These are phyloP conservation scores for Tragopan temminckii DNA, from an alignment of 2,797 vertebrate species.

Conservation along the genomic window DNA sequence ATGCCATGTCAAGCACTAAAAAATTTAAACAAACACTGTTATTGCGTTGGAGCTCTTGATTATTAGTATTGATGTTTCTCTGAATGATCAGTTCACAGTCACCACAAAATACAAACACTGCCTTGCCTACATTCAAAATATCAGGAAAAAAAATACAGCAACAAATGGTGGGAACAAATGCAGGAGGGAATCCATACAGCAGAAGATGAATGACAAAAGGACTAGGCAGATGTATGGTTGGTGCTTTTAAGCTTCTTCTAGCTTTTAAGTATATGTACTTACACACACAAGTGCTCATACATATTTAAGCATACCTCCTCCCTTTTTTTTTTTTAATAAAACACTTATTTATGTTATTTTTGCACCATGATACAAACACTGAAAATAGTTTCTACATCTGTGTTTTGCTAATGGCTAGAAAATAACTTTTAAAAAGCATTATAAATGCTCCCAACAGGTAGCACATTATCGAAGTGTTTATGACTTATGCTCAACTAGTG, in stretches of 20 bases:
- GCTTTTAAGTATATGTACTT: background rate
- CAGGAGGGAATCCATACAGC: background rate
- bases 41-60: background rate
- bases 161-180: background rate
- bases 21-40: background rate
- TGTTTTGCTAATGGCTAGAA: slow-evolving; percentile 19
- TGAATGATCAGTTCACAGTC: background rate
- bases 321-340: background rate
- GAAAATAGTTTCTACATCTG: slow-evolving; percentile 14
- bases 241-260: background rate
- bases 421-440: slow-evolving; percentile 29
- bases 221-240: background rate
- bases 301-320: background rate
- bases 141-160: background rate
- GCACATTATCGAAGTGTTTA: slow-evolving; percentile 55
- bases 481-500: slow-evolving; percentile 43
- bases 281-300: background rate
- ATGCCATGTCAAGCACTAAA: background rate
- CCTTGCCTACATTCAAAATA: background rate
- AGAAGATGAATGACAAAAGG: background rate
- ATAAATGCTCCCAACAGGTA: slow-evolving; percentile 53
- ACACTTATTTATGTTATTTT: background rate
- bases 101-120: background rate
- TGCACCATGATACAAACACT: background rate
- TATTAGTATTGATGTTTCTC: background rate